Evolutionary conservation across 2,888 invertebrate genomes (phyloP), one percentile per base, ranked within the genome.

Genomic region (Nebria salina): DNA sequence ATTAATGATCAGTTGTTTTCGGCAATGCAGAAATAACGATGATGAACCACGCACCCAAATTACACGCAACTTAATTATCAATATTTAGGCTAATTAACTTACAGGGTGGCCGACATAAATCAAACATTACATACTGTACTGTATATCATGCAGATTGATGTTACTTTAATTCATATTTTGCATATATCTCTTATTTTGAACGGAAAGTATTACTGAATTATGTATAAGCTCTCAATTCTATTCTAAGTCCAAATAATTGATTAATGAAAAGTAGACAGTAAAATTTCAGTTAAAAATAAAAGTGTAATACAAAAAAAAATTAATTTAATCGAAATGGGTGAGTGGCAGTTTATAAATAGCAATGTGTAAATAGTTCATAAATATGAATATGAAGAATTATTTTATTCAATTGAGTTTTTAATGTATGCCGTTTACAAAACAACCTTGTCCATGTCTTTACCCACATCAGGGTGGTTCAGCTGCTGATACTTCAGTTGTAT

Each of bases 21-120:
- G 34, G 34, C 34, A 54, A 1, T 54, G 11, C 13, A 54, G 8
- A 54, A 20, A 20, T 20, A 20, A 20, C 20, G 54, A 11, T 54
- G 54, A 54, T 54, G 8, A 54, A 54, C 8, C 54, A 54, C 54
- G 54, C 54, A 54, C 54, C 54, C 54, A 54, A 54, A 54, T 54
- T 54, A 54, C 54, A 54, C 54, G 54, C 54, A 78, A 65, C 78
- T 78, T 73, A 73, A 78, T 78, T 78, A 73, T 65, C 66, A 73
- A 54, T 41, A 78, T 65, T 78, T 65, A 54, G 54, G 85, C 87
- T 87, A 87, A 88, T 87, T 87, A 87, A 87, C 87, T 86, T 86
- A 86, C 87, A 87, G 86, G 88, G 87, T 87, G 87, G 87, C 86
- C 88, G 83, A 82, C 82, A 80, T 65, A 79, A 82, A 80, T 75